Percentiles rank a stretch among this genome's conserved stretches.
These are phyloP conservation scores for Bombus superbus DNA, from an alignment of 1,140 invertebrate species.

Conservation along the genomic window DNA sequence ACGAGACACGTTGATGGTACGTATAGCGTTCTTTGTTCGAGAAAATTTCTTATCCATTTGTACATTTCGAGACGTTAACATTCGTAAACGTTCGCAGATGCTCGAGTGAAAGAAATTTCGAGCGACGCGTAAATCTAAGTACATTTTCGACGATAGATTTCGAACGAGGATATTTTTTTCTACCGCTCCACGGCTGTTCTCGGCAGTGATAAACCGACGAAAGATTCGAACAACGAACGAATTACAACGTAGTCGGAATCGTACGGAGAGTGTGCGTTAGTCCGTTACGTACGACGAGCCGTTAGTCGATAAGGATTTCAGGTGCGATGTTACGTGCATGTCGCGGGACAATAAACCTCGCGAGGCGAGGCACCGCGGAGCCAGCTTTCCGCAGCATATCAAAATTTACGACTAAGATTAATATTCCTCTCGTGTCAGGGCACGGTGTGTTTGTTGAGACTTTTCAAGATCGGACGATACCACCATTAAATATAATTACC, in stretches of 20 bases:
- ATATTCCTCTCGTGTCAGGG: constrained; percentile 51
- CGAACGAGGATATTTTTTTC: background rate
- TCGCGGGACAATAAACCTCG: constrained; percentile 51
- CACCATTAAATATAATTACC: constrained; percentile 53
- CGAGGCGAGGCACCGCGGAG: constrained; percentile 42
- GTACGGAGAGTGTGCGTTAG: constrained; percentile 8
- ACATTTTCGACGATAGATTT: background rate
- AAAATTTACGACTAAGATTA: constrained; percentile 54
- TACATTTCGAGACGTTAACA: too few species aligned
- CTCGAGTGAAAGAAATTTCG: background rate
- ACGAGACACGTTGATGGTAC: background rate
- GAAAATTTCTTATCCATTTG: too few species aligned
- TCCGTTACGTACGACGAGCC: constrained; percentile 21
- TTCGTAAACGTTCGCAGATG: background rate
- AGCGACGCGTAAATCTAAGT: background rate
- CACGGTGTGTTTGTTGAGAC: constrained; percentile 41
- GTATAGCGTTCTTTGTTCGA: background rate
- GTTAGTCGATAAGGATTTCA: constrained; percentile 54
- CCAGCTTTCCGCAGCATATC: constrained; percentile 49
- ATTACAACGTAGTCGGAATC: background rate
- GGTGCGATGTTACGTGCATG: constrained; percentile 56
- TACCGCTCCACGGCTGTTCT: background rate
- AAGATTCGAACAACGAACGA: background rate
- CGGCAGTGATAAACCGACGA: background rate
- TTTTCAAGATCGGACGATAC: constrained; percentile 47